Evolutionary conservation across 2,888 invertebrate species (phyloP), one percentile per base, ranked within the genome.

Genomic region (Apoderus coryli): DNA sequence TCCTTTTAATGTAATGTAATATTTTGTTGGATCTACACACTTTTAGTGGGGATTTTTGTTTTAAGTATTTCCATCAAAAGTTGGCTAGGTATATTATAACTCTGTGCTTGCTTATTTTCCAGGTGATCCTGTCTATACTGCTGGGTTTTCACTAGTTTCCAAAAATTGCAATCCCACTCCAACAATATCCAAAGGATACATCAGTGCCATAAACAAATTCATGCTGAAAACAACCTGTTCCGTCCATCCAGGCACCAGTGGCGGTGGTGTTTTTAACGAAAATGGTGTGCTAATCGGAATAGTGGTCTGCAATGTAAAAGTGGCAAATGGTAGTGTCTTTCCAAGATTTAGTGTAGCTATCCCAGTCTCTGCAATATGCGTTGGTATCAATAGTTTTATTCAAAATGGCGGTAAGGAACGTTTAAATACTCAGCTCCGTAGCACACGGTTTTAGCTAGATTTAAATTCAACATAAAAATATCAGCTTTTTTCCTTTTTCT

Each of bases 171-270:
- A 57, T 14, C 42, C 63, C 12, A 54, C 55, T 25, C 64, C 68
- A 1, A 67, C 66, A 0, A 54, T 71, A 25, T 68, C 69, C 3
- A 54, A 59, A 10, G 73, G 72, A 1, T 60, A 64, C 44, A 54
- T 73, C 14, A 66, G 66, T 44, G 65, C 63, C 41, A 58, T 57
- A 15, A 61, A 64, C 10, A 56, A 62, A 0, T 63, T 61, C 35
- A 64, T 70, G 63, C 48, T 73, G 32, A 70, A 69, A 48, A 72
- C 72, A 1, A 70, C 70, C 1, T 72, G 72, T 45, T 69, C 68
- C 47, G 64, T 71, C 6, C 69, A 72, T 48, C 67, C 68, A 1
- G 72, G 73, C 1, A 63, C 65, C 40, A 74, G 73, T 37, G 73
- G 74, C 3, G 73, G 72, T 1, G 68, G 71, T 3, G 64, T 73